Base-by-base conservation (phyloP, 2,113 vertebrate species). In the Australoheros scitulus region DNA sequence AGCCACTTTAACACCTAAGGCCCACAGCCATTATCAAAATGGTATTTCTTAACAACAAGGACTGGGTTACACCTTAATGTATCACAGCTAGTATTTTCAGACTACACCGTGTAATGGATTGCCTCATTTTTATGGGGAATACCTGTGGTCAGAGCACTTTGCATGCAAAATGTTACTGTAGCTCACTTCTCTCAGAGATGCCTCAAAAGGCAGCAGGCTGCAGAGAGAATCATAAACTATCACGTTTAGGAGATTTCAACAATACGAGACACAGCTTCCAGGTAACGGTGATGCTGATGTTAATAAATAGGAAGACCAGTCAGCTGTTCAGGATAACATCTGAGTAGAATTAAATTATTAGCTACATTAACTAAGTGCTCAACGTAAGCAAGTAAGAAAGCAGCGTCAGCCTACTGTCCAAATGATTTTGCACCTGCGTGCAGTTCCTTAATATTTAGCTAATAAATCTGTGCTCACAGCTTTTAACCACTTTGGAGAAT, bases 401-500 rank as follows among this genome's bases (percentile, higher is more conserved):
- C 14, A 47, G 14, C 11, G 5, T 47, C 5, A 6, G 13, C 26
- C 47, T 72, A n/a, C 52, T 55, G 68, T 29, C 18, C 47, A 72
- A n/a, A 72, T 72, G 52, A 72, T 34, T 72, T 50, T 72, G 18
- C 43, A 55, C 26, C 32, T 43, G 17, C 32, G 29, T 50, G 58
- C 36, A 36, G 41, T 60, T 50, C 32, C 58, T 29, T 11, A 63
- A 64, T 81, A 70, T 61, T 17, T 80, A 63, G 88, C 90, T 88
- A 79, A 84, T 90, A 70, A 89, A 76, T 11, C 60, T 36, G 47
- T 76, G 80, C 61, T 81, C 65, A 10, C 43, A 47, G 38, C 79
- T 84, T 79, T 77, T 77, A 60, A 52, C 77, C n/a, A 79, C 64
- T 82, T 72, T 65, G 82, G 63, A 79, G 60, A 76, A 68, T 86